Conservation (phyloP, 2,888 invertebrate species). For the Dryobota labecula region DNA sequence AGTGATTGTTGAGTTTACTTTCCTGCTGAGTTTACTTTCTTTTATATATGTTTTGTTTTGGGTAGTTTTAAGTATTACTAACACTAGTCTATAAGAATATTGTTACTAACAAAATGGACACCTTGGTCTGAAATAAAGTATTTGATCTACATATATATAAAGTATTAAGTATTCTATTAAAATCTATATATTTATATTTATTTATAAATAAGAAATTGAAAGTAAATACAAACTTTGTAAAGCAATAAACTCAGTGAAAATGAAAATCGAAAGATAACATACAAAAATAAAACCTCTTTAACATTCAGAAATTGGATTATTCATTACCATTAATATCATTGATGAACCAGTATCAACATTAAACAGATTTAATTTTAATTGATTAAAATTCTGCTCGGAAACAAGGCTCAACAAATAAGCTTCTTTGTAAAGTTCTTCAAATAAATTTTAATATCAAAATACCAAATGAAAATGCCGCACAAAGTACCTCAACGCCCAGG, state of each 20-base stretch:
- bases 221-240: too few species aligned
- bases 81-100: too few species aligned
- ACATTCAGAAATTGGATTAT: background rate
- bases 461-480: conserved; percentile 35
- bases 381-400: conserved; percentile 6
- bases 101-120: too few species aligned
- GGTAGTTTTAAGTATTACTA: too few species aligned
- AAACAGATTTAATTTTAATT: conserved; percentile 31
- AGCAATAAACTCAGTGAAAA: background rate
- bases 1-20: too few species aligned
- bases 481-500: conserved; percentile 29
- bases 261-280: background rate
- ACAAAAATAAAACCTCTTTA: background rate
- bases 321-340: background rate
- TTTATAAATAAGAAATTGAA: background rate
- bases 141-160: too few species aligned
- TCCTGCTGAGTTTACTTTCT: too few species aligned
- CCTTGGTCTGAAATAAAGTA: too few species aligned
- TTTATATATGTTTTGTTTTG: too few species aligned
- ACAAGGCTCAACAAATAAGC: conserved; percentile 32
- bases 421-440: conserved; percentile 28
- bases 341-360: conserved; percentile 13
- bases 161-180: too few species aligned
- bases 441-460: conserved; percentile 50
- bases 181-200: background rate